Percentiles rank a stretch among this genome's conserved stretches.
phyloP scores from a whole-genome alignment of 2,888 invertebrate genomes.

The Panzeria rudis region DNA sequence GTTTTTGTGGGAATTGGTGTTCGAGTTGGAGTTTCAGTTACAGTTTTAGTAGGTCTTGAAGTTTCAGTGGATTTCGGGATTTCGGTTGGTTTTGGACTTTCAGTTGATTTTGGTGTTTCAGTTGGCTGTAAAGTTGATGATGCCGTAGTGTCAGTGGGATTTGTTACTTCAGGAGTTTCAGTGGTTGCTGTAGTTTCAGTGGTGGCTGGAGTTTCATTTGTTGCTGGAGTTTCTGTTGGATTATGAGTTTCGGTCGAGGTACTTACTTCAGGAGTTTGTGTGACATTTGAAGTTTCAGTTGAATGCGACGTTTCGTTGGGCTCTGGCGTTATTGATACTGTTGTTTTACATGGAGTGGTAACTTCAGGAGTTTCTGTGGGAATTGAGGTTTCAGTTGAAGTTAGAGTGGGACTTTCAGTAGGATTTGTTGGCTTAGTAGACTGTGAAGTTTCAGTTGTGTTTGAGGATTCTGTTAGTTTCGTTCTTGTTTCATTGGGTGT shows the following conservation, averaged over 20 bases:
- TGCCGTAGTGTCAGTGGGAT: neutral
- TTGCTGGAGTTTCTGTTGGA: neutral
- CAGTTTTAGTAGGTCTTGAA: neutral
- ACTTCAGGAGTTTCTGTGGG: constrained; percentile 1
- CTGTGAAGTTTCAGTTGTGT: neutral
- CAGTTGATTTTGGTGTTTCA: too few relatives aligned
- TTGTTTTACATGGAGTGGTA: constrained; percentile 7
- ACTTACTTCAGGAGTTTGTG: constrained; percentile 59
- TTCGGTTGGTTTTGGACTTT: neutral
- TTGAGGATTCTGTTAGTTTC: neutral
- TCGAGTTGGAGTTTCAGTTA: neutral
- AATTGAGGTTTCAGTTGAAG: neutral
- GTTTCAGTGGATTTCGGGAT: neutral
- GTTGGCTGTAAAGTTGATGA: neutral
- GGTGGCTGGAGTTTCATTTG: neutral
- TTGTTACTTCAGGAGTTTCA: too few relatives aligned
- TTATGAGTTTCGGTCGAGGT: constrained; percentile 25
- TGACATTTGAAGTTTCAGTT: neutral
- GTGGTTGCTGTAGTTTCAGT: neutral
- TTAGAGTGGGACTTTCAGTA: neutral
- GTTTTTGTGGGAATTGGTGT: neutral
- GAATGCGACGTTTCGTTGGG: neutral
- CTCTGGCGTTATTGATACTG: neutral
- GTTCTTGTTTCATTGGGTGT: neutral
- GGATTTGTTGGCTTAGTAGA: constrained; percentile 25